Base-by-base conservation (phyloP, 2,797 vertebrate species). In the Thaleichthys pacificus region DNA sequence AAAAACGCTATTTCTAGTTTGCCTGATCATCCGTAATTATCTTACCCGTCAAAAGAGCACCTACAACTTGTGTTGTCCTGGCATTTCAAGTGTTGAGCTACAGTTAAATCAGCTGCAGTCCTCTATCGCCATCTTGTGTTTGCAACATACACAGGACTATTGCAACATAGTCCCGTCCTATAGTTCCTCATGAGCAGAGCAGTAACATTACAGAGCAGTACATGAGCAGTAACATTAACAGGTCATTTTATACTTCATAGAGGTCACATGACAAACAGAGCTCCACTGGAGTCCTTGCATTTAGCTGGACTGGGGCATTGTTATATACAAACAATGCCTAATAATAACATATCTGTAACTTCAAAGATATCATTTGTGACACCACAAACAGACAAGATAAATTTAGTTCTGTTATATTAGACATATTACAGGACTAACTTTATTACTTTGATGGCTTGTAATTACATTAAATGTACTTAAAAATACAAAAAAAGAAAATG, bases 91-190 rank as follows among this genome's bases (percentile, higher is more conserved):
- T n/a, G 28, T 2, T 19, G 5, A 35, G 28, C 11, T 19, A 69
- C 73, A 71, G 4, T 12, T 1, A 54, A 38, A 60, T 64, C 24
- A 57, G 2, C 17, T 28, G 54, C 77, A 60, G 87, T 62, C 32
- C 85, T 77, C 35, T 71, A 75, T 77, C 81, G 83, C 89, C 90
- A 80, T 88, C 91, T 89, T 49, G 47, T 67, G 66, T 30, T 19
- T 67, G 24, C 66, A 67, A 51, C 47, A 28, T 7, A 24, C 66
- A 67, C 66, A 47, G 42, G 42, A 14, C 11, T 2, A 14, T 47
- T 47, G 42, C 42, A 47, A 47, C 11, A 14, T 11, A 47, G 42
- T 47, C 42, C 12, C 2, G 12, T 47, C 51, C 1, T 3, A n/a
- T 30, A 5, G 21, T 26, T 21, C 19, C 17, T 21, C 51, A 56